Base-by-base conservation (phyloP, 2,888 invertebrate species). In the Eupithecia vulgata region DNA sequence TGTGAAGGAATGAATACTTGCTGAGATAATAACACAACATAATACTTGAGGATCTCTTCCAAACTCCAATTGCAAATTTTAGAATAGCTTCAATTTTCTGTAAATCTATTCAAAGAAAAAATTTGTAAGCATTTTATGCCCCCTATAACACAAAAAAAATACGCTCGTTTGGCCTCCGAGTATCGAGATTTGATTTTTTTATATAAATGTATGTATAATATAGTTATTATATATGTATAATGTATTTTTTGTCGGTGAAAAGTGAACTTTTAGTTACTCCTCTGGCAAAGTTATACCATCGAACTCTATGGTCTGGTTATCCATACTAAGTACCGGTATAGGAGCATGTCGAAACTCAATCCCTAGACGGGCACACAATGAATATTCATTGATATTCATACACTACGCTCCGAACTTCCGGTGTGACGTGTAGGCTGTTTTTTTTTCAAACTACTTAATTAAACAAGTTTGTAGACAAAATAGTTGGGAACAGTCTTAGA, bases 381-480 rank as follows among this genome's bases (percentile, higher is more conserved):
- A 70, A 75, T 75, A 75, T 75, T 72, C 62, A 64, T 64, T 35
- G 35, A 57, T 57, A 64, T 64, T n/a, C 74, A 72, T 72, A 64
- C 67, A 57, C 37, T 65, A 57, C 30, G 61, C 66, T 67, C 17
- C 12, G 34, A 71, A 74, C 62, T 71, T 69, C 34, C 35, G 12
- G 68, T 10, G n/a, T 35, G 42, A 35, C n/a, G 66, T 15, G n/a
- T 59, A 42, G 62, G 42, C 45, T 52, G 5, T 30, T 67, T 59
- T 67, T 65, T 40, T 5, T n/a, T 25, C 35, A 64, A 37, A 37
- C 65, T 40, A 25, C 25, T 6, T 65, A 65, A 65, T 65, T 65
- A 65, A 34, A 61, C 30, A 17, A 34, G 17, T 34, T 61, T 61
- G 17, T 17, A 17, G 15, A 52, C 48, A 61, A 61, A 61, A 61